Base-by-base conservation (phyloP, 2,797 vertebrate genomes). In the Cyprinella venusta region DNA sequence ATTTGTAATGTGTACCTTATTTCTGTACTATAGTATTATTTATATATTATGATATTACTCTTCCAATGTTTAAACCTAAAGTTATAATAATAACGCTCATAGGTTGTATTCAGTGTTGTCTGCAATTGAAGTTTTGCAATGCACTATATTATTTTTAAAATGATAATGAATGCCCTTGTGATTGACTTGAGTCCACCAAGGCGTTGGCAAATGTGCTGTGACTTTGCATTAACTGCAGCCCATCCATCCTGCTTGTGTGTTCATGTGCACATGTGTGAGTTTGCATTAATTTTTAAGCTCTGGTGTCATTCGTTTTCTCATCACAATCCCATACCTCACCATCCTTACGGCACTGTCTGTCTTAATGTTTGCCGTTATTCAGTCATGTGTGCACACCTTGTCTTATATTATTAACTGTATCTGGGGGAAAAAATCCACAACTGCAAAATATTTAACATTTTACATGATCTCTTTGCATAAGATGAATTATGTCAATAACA, bases 151-250 rank as follows among this genome's bases (percentile, higher is more conserved):
- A 1, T n/a, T 54, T 54, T 75, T 7, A 10, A n/a, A 56, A 42
- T 75, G 12, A 6, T 76, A 56, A 68, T 42, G 6, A 56, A 54
- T 40, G 63, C 50, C 36, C 42, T 21, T 52, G 61, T 82, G 38
- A 24, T 82, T 82, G 59, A 82, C 72, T 38, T 82, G 80, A 82
- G 71, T 65, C 80, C 70, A 65, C 70, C 30, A 65, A 38, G 71
- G 63, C 10, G 26, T 78, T 45, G 50, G 19, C 36, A 40, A 54
- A 65, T 9, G 5, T 67, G 36, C 19, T 76, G 50, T 76, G 63
- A 45, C 48, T 76, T 30, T 76, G 63, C 36, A n/a, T 76, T 45
- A 45, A 24, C 40, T 24, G 21, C 59, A 40, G 30, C 16, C 21
- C 70, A 45, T 84, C 63, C 38, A 59, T 67, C 52, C 33, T 40